Conservation (phyloP, 1,140 invertebrate species). For the Leptinotarsa undecemlineata region DNA sequence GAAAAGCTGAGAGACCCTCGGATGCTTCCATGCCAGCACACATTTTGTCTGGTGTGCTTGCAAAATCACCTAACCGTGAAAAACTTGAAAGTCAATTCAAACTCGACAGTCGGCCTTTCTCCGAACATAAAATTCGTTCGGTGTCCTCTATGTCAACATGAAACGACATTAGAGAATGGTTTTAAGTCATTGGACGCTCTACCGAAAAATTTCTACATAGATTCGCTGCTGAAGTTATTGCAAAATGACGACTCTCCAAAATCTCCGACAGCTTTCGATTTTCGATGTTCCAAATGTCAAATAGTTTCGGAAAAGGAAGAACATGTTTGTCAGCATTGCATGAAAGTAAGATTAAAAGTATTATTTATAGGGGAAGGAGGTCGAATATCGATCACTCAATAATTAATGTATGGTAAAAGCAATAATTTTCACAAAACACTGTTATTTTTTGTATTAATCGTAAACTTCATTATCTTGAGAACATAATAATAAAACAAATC, state of each 20-base stretch:
- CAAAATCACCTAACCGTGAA: slow-evolving; percentile 56
- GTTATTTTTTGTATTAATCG: too few relatives aligned
- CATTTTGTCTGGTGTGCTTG: slow-evolving; percentile 71
- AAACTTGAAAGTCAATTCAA: slow-evolving; percentile 21
- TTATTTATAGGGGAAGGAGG: too few relatives aligned
- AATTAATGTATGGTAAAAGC: too few relatives aligned
- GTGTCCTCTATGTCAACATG: slow-evolving; percentile 48
- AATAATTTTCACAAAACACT: too few relatives aligned
- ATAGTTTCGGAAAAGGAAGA: slow-evolving; percentile 56
- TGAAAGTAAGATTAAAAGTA: slow-evolving; percentile 55
- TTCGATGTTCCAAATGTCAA: slow-evolving; percentile 55
- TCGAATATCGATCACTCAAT: too few relatives aligned
- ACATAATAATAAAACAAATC: too few relatives aligned
- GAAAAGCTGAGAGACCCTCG: slow-evolving; percentile 68
- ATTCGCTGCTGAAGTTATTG: slow-evolving; percentile 59
- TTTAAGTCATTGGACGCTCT: slow-evolving; percentile 56
- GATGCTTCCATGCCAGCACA: slow-evolving; percentile 76
- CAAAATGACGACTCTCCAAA: slow-evolving; percentile 18
- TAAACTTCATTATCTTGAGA: too few relatives aligned
- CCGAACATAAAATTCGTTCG: slow-evolving; percentile 30
- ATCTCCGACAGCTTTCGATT: slow-evolving; percentile 40
- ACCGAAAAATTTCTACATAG: slow-evolving; percentile 64
- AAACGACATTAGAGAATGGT: slow-evolving; percentile 53
- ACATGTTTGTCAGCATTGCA: slow-evolving; percentile 61
- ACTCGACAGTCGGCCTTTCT: slow-evolving; percentile 18